These are phyloP conservation scores for Eleutherodactylus coqui DNA, from an alignment of 2,797 vertebrate genomes.

Conservation along the genomic window DNA sequence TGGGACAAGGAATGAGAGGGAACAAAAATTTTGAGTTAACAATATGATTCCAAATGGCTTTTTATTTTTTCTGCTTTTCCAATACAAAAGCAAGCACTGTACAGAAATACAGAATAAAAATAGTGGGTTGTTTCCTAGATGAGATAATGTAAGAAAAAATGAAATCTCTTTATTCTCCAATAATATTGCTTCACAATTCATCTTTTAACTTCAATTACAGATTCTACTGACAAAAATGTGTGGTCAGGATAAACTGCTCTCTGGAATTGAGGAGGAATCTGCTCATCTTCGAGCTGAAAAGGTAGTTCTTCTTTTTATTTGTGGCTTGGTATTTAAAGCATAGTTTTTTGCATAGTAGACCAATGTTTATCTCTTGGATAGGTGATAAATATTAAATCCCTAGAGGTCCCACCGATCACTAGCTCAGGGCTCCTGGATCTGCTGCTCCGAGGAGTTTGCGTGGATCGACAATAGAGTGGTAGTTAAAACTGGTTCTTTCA, in stretches of 20 bases:
- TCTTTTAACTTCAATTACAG: conserved; percentile 68
- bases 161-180: too few relatives aligned
- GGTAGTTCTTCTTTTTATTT: conserved; percentile 68
- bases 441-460: too few relatives aligned
- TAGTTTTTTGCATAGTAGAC: too few relatives aligned
- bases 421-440: too few relatives aligned
- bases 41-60: too few relatives aligned
- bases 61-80: background rate
- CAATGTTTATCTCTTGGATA: background rate
- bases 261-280: conserved; percentile 81
- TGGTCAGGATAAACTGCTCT: conserved; percentile 88
- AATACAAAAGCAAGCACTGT: background rate
- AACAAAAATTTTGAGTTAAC: too few relatives aligned
- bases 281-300: conserved; percentile 86
- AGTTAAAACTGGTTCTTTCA: too few relatives aligned
- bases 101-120: background rate
- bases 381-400: background rate
- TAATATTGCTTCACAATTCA: background rate
- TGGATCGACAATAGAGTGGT: background rate
- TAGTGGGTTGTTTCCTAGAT: background rate
- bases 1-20: too few relatives aligned
- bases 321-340: too few relatives aligned
- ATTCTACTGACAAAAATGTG: conserved; percentile 87
- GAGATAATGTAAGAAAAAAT: background rate
- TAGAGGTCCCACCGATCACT: too few relatives aligned